phyloP scores from a whole-genome alignment of 1,140 invertebrate species.

The Atopsyche davidsoni region DNA sequence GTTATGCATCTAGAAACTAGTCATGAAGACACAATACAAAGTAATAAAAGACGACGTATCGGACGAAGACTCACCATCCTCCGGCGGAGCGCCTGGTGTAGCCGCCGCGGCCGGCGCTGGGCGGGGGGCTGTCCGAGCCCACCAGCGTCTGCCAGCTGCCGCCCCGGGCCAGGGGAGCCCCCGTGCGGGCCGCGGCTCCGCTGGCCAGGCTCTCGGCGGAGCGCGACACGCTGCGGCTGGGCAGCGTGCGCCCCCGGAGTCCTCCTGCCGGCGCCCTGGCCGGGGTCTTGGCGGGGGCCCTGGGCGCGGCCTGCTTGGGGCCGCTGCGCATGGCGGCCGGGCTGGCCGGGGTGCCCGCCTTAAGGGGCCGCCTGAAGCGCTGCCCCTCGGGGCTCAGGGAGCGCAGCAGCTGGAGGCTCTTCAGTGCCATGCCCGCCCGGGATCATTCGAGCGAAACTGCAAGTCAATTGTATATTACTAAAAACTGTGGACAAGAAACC shows the following conservation, averaged over 20 bases:
- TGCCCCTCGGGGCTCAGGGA: slow-evolving; percentile 17
- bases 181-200: neutral
- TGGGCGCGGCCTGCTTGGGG: neutral
- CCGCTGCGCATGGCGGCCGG: neutral
- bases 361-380: slow-evolving; percentile 6
- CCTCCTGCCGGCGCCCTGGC: neutral
- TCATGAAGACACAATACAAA: no score
- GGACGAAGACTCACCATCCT: slow-evolving; percentile 18
- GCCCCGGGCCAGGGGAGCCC: slow-evolving; percentile 10
- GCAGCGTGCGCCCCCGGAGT: neutral
- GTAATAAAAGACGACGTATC: no score
- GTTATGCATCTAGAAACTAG: no score
- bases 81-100: slow-evolving; percentile 25
- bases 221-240: slow-evolving; percentile 5
- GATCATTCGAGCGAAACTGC: no score
- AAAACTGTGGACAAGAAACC: no score
- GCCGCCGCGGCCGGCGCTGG: slow-evolving; percentile 8
- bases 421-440: slow-evolving; percentile 18
- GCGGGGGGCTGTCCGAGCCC: slow-evolving; percentile 8
- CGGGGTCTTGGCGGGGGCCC: neutral
- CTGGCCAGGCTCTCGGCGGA: slow-evolving; percentile 22
- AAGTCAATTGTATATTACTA: no score
- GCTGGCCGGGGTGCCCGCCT: slow-evolving; percentile 3
- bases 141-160: slow-evolving; percentile 16
- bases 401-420: slow-evolving; percentile 19